These are phyloP conservation scores for Brachionus rubens DNA, from an alignment of 1,140 invertebrate genomes.

Conservation along the genomic window DNA sequence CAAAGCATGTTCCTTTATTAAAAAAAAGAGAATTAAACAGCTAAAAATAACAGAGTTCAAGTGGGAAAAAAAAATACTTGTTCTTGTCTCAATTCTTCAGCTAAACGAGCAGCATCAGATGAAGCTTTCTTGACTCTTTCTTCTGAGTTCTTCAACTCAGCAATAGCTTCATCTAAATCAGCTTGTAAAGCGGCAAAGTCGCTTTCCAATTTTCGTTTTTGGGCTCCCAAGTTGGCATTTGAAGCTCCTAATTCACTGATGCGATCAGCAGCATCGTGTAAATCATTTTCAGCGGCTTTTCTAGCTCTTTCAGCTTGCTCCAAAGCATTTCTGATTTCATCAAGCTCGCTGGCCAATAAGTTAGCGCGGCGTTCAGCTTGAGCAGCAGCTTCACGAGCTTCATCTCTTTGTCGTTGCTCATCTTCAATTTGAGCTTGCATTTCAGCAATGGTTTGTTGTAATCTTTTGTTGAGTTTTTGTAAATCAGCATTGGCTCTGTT, in stretches of 20 bases:
- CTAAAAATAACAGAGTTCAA: background rate
- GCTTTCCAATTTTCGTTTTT: slow-evolving; percentile 96
- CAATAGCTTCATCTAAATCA: slow-evolving; percentile 53
- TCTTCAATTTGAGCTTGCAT: slow-evolving; percentile 80
- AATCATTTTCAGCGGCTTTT: slow-evolving; percentile 90
- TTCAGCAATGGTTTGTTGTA: slow-evolving; percentile 75
- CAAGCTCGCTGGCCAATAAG: slow-evolving; percentile 87
- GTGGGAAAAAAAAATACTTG: slow-evolving; percentile 62
- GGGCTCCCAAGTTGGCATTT: slow-evolving; percentile 82
- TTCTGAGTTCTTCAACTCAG: slow-evolving; percentile 86
- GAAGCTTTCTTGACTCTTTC: slow-evolving; percentile 81
- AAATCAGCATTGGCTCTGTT: slow-evolving; percentile 83
- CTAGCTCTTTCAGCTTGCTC: slow-evolving; percentile 90
- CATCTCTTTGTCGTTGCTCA: slow-evolving; percentile 91
- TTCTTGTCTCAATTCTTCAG: slow-evolving; percentile 95
- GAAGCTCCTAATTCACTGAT: slow-evolving; percentile 89
- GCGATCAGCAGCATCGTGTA: slow-evolving; percentile 92
- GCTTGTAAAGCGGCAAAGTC: slow-evolving; percentile 92
- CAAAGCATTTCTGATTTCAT: slow-evolving; percentile 87
- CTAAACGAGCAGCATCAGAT: slow-evolving; percentile 92
- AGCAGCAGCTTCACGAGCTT: slow-evolving; percentile 89
- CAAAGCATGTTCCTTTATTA: slow-evolving; percentile 80
- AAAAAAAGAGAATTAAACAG: background rate
- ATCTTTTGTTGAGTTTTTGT: slow-evolving; percentile 96
- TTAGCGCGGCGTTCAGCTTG: slow-evolving; percentile 92